Conservation (phyloP, 2,797 vertebrate species). For the Arctocebus calabarensis region DNA sequence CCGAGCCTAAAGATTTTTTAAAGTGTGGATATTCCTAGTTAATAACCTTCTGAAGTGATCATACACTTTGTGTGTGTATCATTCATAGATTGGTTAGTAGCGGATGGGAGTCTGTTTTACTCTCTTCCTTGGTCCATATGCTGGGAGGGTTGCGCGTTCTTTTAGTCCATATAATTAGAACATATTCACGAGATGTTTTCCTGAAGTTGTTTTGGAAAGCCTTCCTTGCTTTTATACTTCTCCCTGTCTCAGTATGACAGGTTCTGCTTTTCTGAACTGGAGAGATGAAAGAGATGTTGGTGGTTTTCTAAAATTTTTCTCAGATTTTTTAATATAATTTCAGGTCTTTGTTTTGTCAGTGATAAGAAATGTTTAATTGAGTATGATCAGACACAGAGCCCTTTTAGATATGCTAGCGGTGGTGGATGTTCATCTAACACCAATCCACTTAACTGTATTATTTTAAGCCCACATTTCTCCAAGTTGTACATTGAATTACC, state of each 20-base stretch:
- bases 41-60: neutral
- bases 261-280: slow-evolving; percentile 23
- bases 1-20: slow-evolving; percentile 61
- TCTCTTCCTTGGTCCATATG: neutral
- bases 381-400: neutral
- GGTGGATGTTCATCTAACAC: neutral
- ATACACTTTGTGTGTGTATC: neutral
- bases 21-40: neutral
- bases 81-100: neutral
- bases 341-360: neutral
- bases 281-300: slow-evolving; percentile 48
- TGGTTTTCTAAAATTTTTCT: slow-evolving; percentile 50
- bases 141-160: neutral
- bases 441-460: slow-evolving; percentile 28
- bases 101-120: neutral
- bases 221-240: slow-evolving; percentile 42
- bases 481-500: slow-evolving; percentile 47
- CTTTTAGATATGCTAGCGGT: slow-evolving; percentile 29
- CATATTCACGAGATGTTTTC: neutral
- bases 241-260: neutral
- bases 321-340: slow-evolving; percentile 20
- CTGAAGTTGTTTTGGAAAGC: slow-evolving; percentile 1
- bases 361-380: neutral
- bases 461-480: slow-evolving; percentile 32
- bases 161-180: neutral